Percentiles rank a stretch among this genome's conserved stretches.
Evolutionary conservation across 2,797 vertebrate genomes (phyloP).

Genomic region (Mycteria americana): DNA sequence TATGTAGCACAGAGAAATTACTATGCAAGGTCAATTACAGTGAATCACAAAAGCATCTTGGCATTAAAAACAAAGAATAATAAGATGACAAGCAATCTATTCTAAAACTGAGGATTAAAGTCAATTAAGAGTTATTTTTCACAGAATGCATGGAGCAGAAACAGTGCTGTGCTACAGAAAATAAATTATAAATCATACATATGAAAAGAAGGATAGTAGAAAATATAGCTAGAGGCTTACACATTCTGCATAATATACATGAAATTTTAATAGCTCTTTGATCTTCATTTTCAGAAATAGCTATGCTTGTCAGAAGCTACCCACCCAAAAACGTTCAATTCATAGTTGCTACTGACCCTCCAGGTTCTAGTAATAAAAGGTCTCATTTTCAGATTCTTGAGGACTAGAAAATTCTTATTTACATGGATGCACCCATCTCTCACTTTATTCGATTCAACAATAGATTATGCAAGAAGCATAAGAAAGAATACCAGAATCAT

Average conservation of each 20-base stretch:
- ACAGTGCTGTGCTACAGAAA: conserved; percentile 25
- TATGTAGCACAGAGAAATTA: neutral
- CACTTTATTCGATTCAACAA: neutral
- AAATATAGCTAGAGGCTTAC: conserved; percentile 45
- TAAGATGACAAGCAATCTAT: conserved; percentile 31
- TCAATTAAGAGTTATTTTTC: conserved; percentile 53
- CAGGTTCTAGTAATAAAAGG: neutral
- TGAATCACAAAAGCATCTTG: conserved; percentile 22
- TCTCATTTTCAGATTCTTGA: neutral
- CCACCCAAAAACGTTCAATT: conserved; percentile 15
- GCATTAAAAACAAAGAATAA: conserved; percentile 25
- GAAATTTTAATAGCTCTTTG: conserved; percentile 61
- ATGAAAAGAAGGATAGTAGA: conserved; percentile 27
- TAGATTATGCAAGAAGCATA: neutral
- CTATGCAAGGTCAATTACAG: neutral
- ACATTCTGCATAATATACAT: conserved; percentile 56
- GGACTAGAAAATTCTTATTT: neutral
- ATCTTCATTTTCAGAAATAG: conserved; percentile 57
- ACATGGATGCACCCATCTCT: neutral
- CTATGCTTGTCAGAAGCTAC: conserved; percentile 47
- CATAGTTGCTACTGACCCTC: conserved; percentile 28
- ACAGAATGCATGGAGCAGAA: conserved; percentile 23
- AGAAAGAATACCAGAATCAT: neutral
- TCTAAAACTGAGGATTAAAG: conserved; percentile 60
- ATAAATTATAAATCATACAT: conserved; percentile 64